Conservation (phyloP, 2,113 vertebrate species). For the cattle (Bos taurus) region DNA sequence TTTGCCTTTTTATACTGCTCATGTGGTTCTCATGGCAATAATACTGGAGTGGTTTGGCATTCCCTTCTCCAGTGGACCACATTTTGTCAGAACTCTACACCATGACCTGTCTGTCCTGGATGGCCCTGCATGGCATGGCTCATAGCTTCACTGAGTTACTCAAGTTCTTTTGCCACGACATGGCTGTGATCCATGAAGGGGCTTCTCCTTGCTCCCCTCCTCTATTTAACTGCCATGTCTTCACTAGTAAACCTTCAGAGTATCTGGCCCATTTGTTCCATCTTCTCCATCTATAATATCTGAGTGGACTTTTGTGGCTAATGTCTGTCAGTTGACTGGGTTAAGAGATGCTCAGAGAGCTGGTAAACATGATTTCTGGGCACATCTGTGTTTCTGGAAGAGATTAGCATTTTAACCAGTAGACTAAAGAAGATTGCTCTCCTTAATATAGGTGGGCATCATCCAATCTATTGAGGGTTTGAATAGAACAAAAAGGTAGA, state of each 20-base stretch:
- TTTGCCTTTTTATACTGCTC: not conserved
- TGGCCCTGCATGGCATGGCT: not conserved
- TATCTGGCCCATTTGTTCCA: not conserved
- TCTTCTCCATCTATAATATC: not conserved
- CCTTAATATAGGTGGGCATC: not conserved
- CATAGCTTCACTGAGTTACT: not conserved
- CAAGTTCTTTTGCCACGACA: not conserved
- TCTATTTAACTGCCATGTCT: not conserved
- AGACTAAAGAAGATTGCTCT: not conserved
- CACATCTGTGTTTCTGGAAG: not conserved
- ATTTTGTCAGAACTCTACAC: not conserved
- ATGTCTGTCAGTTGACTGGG: not conserved
- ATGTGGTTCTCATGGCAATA: not conserved
- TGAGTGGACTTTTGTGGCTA: not conserved
- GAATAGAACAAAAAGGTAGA: not conserved
- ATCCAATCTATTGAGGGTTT: not conserved
- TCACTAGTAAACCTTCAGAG: not conserved
- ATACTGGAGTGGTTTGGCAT: not conserved
- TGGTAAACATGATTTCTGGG: not conserved
- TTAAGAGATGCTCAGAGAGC: not conserved
- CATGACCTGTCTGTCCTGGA: not conserved
- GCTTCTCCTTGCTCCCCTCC: not conserved
- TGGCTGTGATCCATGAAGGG: not conserved
- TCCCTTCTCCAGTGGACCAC: not conserved
- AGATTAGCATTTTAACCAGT: not conserved